Conservation (phyloP, 2,797 vertebrate species). For the Myripristis jacobus region DNA sequence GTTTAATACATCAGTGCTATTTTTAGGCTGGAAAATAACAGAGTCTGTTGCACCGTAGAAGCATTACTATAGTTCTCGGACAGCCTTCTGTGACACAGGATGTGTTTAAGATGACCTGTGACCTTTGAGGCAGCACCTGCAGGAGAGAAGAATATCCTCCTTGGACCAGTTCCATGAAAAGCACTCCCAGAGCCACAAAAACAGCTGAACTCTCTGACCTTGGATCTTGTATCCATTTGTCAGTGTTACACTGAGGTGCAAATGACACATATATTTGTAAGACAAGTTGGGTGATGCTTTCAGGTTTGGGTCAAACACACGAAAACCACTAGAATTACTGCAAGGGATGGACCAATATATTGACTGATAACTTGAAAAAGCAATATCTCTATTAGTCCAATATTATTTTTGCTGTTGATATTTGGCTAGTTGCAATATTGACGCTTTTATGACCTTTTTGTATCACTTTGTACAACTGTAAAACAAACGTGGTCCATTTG, state of each 20-base stretch:
- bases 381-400: no score
- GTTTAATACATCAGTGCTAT: constrained; percentile 20
- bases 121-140: constrained; percentile 53
- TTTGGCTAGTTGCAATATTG: no score
- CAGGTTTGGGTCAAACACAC: background rate
- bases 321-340: background rate
- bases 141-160: constrained; percentile 35
- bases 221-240: constrained; percentile 32
- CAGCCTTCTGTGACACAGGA: constrained; percentile 49
- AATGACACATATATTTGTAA: constrained; percentile 26
- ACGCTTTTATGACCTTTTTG: no score
- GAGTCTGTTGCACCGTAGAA: constrained; percentile 21
- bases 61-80: constrained; percentile 4
- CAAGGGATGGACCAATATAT: no score
- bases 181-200: constrained; percentile 22
- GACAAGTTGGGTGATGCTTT: background rate
- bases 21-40: constrained; percentile 42
- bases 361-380: no score
- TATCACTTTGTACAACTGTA: no score
- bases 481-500: no score
- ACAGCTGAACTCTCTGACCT: constrained; percentile 28
- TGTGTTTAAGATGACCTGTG: constrained; percentile 51
- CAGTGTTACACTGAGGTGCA: constrained; percentile 22
- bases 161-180: constrained; percentile 36
- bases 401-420: no score